Evolutionary conservation across 2,113 vertebrate genomes (phyloP), one percentile per base, ranked within the genome.

Genomic region (Oophaga pumilio): DNA sequence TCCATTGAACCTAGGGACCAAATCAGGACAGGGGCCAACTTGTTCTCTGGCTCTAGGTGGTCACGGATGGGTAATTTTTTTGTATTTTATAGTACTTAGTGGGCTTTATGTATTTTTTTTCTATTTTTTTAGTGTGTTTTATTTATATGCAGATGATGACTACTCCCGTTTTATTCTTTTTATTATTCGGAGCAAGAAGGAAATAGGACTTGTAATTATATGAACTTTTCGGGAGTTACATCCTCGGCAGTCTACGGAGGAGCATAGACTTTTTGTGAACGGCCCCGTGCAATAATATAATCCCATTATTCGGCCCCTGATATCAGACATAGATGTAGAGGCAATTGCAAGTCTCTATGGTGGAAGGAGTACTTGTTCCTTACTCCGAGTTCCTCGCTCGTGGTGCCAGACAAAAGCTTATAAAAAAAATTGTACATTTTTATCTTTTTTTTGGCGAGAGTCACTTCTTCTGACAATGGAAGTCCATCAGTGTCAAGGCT

Each of bases 181-280:
- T 49, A 17, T 17, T 28, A 17, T 26, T 71, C 8, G 26, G 26
- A 17, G 33, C 6, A 4, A 33, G 26, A 73, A 73, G 14, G 28
- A 49, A 73, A 49, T 83, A 9, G 17, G 59, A 33, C 13, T 62
- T 56, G 18, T 81, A 33, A 43, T 60, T 62, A 62, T 20, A 49
- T 56, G 56, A 43, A 22, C 26, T 24, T 59, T 60, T 76, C 6
- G 8, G n/a, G 56, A 43, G 57, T 69, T 76, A 76, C 56, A 82
- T 50, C 26, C 12, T 76, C 53, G 80, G 66, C 77, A 28, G 78
- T 20, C 26, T 43, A 43, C 11, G 68, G 78, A 79, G 50, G 14
- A 43, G 86, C 6, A 53, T 87, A 87, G 53, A 69, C 86, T 74
- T 87, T 87, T 62, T 49, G 86, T 87, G 86, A 87, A 87, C 86